phyloP scores from a whole-genome alignment of 2,888 invertebrate genomes.

The Tholera decimalis region DNA sequence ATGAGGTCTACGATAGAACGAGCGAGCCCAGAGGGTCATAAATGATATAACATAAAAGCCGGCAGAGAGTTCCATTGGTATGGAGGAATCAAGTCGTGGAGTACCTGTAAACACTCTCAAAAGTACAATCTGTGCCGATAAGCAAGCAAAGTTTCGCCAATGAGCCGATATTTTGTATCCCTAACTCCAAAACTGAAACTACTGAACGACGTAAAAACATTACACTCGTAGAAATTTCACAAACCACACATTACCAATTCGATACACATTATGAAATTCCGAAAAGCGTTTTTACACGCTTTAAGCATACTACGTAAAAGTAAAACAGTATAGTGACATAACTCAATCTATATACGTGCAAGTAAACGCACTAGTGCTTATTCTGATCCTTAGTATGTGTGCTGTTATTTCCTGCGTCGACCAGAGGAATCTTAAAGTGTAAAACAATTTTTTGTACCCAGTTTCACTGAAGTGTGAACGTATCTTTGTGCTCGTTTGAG shows the following conservation, averaged over 20 bases:
- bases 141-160: too few relatives aligned
- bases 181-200: too few relatives aligned
- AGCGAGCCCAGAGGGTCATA: too few relatives aligned
- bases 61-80: too few relatives aligned
- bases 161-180: too few relatives aligned
- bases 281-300: slow-evolving; percentile 30
- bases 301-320: slow-evolving; percentile 36
- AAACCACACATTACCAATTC: not conserved
- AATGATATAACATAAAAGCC: too few relatives aligned
- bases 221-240: not conserved
- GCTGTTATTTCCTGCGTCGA: slow-evolving; percentile 57
- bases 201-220: too few relatives aligned
- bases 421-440: slow-evolving; percentile 43
- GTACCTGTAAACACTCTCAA: too few relatives aligned
- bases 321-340: slow-evolving; percentile 46
- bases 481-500: not conserved
- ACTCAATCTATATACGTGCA: slow-evolving; percentile 45
- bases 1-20: too few relatives aligned
- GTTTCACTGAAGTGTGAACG: slow-evolving; percentile 21
- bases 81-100: too few relatives aligned
- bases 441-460: slow-evolving; percentile 36
- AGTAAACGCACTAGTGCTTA: slow-evolving; percentile 24
- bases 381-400: slow-evolving; percentile 45
- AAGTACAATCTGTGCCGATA: too few relatives aligned
- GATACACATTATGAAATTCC: not conserved